These are phyloP conservation scores for Chiloscyllium plagiosum DNA, from an alignment of 2,113 vertebrate genomes.

Conservation along the genomic window DNA sequence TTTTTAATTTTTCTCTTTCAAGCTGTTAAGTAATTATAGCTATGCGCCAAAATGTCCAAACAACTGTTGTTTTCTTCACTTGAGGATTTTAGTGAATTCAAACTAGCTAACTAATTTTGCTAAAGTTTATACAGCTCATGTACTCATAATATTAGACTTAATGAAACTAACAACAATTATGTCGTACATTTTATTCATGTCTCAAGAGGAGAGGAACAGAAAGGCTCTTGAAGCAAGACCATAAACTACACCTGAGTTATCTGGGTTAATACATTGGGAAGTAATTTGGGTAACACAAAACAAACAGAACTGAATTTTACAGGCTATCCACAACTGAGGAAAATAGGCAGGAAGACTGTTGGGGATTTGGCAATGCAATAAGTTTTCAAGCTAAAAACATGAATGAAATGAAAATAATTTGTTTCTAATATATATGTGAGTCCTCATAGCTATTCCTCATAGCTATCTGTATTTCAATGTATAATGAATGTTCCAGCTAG, in stretches of 20 bases:
- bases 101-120: neutral
- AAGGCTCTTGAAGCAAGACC: neutral
- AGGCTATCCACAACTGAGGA: neutral
- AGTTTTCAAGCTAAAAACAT: neutral
- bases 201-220: neutral
- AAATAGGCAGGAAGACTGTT: too few species aligned
- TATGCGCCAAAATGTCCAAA: slow-evolving; percentile 11
- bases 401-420: neutral
- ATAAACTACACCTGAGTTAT: neutral
- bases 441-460: neutral
- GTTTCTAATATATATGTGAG: neutral
- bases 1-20: neutral
- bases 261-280: neutral
- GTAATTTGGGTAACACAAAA: neutral
- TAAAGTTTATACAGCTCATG: neutral
- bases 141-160: neutral
- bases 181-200: neutral
- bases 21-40: slow-evolving; percentile 9
- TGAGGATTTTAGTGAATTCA: neutral
- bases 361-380: neutral
- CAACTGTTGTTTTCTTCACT: neutral
- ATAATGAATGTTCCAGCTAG: neutral
- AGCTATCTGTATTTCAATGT: neutral
- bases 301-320: neutral
- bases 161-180: neutral